A percentile compares a stretch with the other conserved stretches of the same genome.
Evolutionary conservation across 2,797 vertebrate genomes (phyloP).

Genomic region (Sebastes wilsoni): DNA sequence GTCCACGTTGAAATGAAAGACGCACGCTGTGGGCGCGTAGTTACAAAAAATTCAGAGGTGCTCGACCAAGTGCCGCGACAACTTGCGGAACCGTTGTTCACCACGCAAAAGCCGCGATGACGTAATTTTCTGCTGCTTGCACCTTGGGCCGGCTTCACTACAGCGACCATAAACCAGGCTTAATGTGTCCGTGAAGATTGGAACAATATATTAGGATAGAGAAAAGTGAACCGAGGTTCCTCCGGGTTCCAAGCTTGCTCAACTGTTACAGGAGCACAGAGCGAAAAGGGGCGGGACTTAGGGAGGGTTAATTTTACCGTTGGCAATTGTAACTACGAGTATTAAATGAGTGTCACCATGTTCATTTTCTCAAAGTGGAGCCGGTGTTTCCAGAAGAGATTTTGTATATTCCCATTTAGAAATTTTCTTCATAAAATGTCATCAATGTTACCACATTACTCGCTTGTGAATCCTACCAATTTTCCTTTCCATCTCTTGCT

Average conservation of each 20-base stretch:
- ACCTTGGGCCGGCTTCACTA: too few species aligned
- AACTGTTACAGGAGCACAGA: too few species aligned
- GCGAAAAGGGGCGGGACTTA: too few species aligned
- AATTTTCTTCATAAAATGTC: too few species aligned
- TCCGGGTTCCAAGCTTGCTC: accelerated
- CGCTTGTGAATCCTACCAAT: neutral
- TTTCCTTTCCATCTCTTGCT: neutral
- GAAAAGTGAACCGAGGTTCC: too few species aligned
- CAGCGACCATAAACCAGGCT: too few species aligned
- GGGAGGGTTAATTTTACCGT: neutral
- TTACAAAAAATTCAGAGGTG: too few species aligned
- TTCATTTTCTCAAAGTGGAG: neutral
- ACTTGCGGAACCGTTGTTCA: accelerated
- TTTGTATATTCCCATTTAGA: neutral
- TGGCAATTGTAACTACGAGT: neutral
- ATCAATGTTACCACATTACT: neutral
- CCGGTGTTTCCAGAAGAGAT: neutral
- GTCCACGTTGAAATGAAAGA: too few species aligned
- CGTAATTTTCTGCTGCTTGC: too few species aligned
- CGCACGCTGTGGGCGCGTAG: accelerated
- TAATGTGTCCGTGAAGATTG: too few species aligned
- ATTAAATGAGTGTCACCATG: neutral
- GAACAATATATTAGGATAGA: too few species aligned
- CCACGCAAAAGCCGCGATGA: accelerated
- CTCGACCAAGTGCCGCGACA: too few species aligned